phyloP scores from a whole-genome alignment of 2,113 vertebrate genomes.

The Athene cunicularia region DNA sequence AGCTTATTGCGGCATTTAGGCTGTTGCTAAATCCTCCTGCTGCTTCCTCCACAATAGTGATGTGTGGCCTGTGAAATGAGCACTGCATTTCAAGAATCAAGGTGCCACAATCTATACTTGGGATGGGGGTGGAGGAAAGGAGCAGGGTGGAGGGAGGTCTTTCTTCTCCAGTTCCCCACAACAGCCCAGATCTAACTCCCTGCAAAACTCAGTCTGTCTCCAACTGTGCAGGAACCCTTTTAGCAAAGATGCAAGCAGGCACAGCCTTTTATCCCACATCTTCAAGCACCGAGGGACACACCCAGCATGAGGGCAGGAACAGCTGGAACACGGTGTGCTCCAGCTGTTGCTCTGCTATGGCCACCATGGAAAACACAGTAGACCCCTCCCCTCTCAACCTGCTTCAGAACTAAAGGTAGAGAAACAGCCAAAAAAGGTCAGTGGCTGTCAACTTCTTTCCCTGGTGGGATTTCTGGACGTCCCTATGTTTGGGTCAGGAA shows the following conservation, averaged over 20 bases:
- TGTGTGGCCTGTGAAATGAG: constrained; percentile 49
- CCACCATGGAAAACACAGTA: background rate
- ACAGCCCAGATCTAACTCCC: background rate
- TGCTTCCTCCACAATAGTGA: constrained; percentile 49
- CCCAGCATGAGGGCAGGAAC: background rate
- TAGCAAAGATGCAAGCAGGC: background rate
- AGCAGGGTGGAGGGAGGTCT: background rate
- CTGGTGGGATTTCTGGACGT: background rate
- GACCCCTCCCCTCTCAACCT: background rate
- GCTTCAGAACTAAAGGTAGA: background rate
- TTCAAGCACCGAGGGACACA: background rate
- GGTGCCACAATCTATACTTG: background rate
- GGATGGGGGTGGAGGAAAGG: background rate
- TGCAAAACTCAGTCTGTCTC: background rate
- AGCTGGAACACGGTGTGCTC: background rate
- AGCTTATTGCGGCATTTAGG: constrained; percentile 36
- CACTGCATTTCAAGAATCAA: background rate
- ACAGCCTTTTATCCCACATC: background rate
- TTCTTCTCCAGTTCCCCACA: background rate
- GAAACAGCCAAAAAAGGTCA: background rate
- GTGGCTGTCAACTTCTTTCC: background rate
- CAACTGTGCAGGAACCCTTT: background rate
- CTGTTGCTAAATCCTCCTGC: constrained; percentile 44
- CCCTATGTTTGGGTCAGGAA: background rate
- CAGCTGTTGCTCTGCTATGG: background rate